Conservation (phyloP, 1,140 invertebrate species). For the Tetraneura akinire region DNA sequence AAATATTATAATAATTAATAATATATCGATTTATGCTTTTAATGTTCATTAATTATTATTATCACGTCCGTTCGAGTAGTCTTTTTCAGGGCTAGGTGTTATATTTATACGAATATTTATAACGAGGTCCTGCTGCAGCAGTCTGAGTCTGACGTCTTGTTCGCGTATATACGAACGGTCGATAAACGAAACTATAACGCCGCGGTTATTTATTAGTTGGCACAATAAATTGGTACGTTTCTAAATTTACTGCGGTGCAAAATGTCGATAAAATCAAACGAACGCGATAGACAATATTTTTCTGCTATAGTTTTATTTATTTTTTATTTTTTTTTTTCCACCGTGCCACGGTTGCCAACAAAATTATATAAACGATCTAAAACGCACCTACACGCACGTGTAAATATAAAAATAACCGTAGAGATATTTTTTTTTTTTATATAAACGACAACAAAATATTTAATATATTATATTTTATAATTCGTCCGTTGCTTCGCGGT, state of each 20-base stretch:
- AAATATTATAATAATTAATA: too few species aligned
- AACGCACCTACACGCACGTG: slow-evolving; percentile 1
- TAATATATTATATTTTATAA: too few species aligned
- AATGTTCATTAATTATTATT: too few species aligned
- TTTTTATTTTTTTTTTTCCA: too few species aligned
- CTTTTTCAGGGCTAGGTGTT: too few species aligned
- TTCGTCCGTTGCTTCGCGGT: too few species aligned
- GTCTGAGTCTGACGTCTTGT: too few species aligned
- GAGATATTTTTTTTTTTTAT: slow-evolving; percentile 26
- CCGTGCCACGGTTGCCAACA: not conserved
- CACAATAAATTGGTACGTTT: not conserved
- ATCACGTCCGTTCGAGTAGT: too few species aligned
- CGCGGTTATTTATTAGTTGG: not conserved
- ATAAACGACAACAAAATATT: slow-evolving; percentile 2
- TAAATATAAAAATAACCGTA: slow-evolving; percentile 16
- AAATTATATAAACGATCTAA: not conserved
- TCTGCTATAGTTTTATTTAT: too few species aligned
- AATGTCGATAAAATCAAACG: slow-evolving; percentile 16
- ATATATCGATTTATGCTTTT: too few species aligned
- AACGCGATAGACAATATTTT: slow-evolving; percentile 15
- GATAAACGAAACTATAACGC: not conserved
- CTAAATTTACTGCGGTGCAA: slow-evolving; percentile 15
- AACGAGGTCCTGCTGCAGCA: too few species aligned
- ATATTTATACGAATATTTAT: too few species aligned
- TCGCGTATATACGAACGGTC: not conserved